Evolutionary conservation across 92 coral and sea anemone species (phyloP), one percentile per base, ranked within the genome.

Genomic region (Porites lobata): DNA sequence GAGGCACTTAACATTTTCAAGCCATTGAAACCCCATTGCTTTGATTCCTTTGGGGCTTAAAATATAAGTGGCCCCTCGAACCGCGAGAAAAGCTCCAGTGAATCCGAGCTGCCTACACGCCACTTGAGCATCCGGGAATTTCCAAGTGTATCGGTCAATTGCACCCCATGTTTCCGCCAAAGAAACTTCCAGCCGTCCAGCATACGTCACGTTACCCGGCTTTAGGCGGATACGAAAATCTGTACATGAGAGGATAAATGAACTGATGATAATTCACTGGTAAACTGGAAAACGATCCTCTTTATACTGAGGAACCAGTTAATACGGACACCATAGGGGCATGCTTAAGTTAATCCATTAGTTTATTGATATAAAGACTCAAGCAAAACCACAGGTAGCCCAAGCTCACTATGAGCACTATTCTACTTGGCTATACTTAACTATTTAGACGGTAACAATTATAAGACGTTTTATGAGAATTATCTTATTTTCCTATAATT

Each of bases 131-230:
- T 87, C 86, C 5, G 24, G 80, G 47, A 92, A 70, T 52, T 89
- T 78, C 95, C 95, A 92, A 9, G 83, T 85, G 76, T 67, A 68
- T 61, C 69, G 53, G 76, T 82, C 88, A 54, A 92, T 72, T 4
- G 87, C 64, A 9, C 95, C 95, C 95, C 89, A 86, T 59, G 59
- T 78, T 58, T 86, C 86, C 54, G 89, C 95, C 53, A 92, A 53
- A 51, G 13, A 75, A 67, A 92, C 90, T 70, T 92, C 91, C 17
- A 92, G 86, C 14, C 93, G 95, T 18, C 95, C 95, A 65, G 93
- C 93, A 56, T 89, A 78, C 12, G 83, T 4, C 15, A 72, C 81
- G 0, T 21, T 13, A 15, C 32, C 66, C 43, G 65, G 82, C 8
- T 12, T 13, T 17, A 91, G 83, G 54, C 90, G 72, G 75, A 91